Evolutionary conservation across 2,113 vertebrate species (phyloP), one percentile per base, ranked within the genome.

Genomic region (Grantiella picta): DNA sequence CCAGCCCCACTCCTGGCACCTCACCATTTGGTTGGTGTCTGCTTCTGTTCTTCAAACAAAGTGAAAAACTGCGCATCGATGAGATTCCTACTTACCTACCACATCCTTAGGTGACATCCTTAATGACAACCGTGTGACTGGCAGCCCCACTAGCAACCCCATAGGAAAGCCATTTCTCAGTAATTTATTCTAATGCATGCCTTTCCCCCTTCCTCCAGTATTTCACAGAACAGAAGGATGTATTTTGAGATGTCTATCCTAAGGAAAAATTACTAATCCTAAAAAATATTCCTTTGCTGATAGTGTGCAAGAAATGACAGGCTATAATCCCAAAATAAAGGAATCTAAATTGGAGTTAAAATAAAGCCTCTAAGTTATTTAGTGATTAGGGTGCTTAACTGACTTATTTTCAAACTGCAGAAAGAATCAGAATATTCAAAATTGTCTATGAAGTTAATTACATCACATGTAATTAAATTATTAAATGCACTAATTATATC

Each of bases 361-460:
- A 88, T 35, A 91, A 82, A 86, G 10, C 8, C n/a, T 79, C 60
- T 35, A 63, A 5, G 18, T 77, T 87, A 82, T 66, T 83, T 72
- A 52, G 36, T 64, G 64, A 86, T 87, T 69, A 88, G 10, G 7
- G 10, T 42, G 61, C 61, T 94, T 80, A 57, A 87, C 49, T 70
- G 77, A 59, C 52, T 86, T 80, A 49, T 59, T 92, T 86, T 60
- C 45, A 69, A 77, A 83, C 3, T 28, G 31, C 45, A 92, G 49
- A 82, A 81, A 78, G 54, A 82, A 59, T 70, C 29, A 66, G 38
- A 81, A 82, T 27, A 63, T 59, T 75, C 25, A 79, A 78, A 92
- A 87, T 47, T 69, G 63, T 33, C n/a, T 33, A 49, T 44, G 20
- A 75, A 59, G 8, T 64, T 89, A 92, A 82, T 82, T 68, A 64